Evolutionary conservation across 2,888 invertebrate species (phyloP), one percentile per base, ranked within the genome.

Genomic region (Dryocosmus kuriphilus): DNA sequence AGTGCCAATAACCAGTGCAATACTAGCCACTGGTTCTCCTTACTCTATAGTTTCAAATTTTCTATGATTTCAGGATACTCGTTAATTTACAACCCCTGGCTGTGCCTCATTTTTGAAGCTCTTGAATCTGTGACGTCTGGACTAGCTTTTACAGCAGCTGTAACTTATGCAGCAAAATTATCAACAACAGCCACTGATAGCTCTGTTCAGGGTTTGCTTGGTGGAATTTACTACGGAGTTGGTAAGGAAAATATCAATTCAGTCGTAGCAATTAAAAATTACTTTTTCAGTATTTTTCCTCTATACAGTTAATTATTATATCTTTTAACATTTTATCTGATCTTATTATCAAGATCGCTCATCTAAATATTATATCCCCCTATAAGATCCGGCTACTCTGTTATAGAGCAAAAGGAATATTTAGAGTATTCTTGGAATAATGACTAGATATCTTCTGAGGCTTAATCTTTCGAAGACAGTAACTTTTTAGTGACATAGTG

Each of bases 141-240:
- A 41, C 92, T 96, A 80, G 95, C 95, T 73, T 95, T 96, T 89
- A 96, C 96, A 0, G 96, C 96, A 1, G 95, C 95, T 27, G 95
- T 96, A 46, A 96, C 96, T 73, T 96, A 96, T 88, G 96, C 96
- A 0, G 96, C 96, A 1, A 94, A 94, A 77, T 92, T 96, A 9
- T 95, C 96, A 1, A 95, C 95, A 4, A 94, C 94, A 73, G 94
- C 95, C 60, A 96, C 96, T 0, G 95, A 96, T 85, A 95, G 95
- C 11, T 95, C 95, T 19, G 94, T 96, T 82, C 96, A 96, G 90
- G 96, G 96, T 19, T 92, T 96, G 81, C 92, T 96, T 16, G 96
- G 96, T n/a, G 96, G 96, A 24, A 91, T 96, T n/a, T 96, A 96
- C 88, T 96, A 95, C 88, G 96, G 96, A 84, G 95, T 96, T 78